Evolutionary conservation across 2,797 vertebrate species (phyloP).

Genomic region (Acanthiza pusilla): DNA sequence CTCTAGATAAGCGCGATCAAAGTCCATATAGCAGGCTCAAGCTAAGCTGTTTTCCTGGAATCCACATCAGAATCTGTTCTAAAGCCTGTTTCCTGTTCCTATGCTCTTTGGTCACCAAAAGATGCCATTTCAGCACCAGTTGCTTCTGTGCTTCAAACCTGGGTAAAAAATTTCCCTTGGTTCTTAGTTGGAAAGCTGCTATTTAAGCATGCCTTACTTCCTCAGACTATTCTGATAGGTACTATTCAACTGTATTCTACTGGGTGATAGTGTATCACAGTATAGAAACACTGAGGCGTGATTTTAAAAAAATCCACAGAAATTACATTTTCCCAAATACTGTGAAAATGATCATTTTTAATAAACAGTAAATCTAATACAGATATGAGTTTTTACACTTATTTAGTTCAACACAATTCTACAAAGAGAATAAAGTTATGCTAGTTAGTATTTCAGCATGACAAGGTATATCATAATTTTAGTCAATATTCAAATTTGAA

Average conservation of each 20-base stretch:
- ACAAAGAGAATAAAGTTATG: not conserved
- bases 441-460: not conserved
- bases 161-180: not conserved
- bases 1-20: not conserved
- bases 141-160: not conserved
- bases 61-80: not conserved
- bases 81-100: not conserved
- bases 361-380: not conserved
- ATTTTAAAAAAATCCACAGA: not conserved
- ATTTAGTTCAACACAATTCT: not conserved
- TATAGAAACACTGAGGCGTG: not conserved
- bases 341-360: not conserved
- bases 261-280: not conserved
- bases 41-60: not conserved
- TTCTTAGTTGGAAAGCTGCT: not conserved
- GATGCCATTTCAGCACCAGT: not conserved
- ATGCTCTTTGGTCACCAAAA: not conserved
- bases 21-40: not conserved
- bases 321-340: not conserved
- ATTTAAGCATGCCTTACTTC: not conserved
- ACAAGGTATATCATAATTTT: not conserved
- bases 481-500: not conserved
- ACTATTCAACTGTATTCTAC: not conserved
- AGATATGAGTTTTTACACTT: not conserved
- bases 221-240: not conserved